Percentiles rank a stretch among this genome's conserved stretches.
These are phyloP conservation scores for Heliconius cydno DNA, from an alignment of 2,888 invertebrate species.

Conservation along the genomic window DNA sequence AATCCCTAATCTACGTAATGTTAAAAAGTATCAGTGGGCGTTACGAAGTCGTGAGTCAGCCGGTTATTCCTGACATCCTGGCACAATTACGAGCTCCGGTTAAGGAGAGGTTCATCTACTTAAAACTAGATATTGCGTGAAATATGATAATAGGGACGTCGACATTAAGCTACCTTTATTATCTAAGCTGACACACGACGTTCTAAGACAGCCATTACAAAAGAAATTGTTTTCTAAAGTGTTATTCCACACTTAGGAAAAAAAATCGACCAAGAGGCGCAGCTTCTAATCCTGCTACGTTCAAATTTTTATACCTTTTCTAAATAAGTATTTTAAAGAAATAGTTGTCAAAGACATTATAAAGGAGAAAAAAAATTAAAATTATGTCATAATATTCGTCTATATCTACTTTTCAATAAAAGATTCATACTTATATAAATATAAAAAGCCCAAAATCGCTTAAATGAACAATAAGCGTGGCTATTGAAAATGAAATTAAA, in stretches of 20 bases:
- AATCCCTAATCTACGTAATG: slow-evolving; percentile 23
- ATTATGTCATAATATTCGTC: too few species aligned
- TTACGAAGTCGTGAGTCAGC: slow-evolving; percentile 69
- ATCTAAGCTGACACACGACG: neutral
- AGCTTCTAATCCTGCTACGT: too few species aligned
- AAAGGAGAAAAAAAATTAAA: too few species aligned
- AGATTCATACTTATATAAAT: neutral
- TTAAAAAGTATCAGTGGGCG: slow-evolving; percentile 54
- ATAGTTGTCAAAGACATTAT: too few species aligned
- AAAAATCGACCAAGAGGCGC: too few species aligned
- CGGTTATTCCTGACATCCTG: slow-evolving; percentile 79
- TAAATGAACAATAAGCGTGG: neutral
- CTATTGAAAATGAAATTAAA: slow-evolving; percentile 14
- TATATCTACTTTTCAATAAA: neutral
- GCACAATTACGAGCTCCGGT: slow-evolving; percentile 66
- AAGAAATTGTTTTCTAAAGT: neutral
- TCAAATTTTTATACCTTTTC: too few species aligned
- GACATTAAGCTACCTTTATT: neutral
- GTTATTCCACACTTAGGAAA: too few species aligned
- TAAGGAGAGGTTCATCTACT: slow-evolving; percentile 56
- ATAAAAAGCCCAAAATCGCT: neutral
- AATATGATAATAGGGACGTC: slow-evolving; percentile 14
- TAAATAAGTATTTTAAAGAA: too few species aligned
- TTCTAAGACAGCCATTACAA: neutral
- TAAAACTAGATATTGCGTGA: slow-evolving; percentile 21